phyloP scores from a whole-genome alignment of 2,888 invertebrate genomes.

The Bellardia bayeri region DNA sequence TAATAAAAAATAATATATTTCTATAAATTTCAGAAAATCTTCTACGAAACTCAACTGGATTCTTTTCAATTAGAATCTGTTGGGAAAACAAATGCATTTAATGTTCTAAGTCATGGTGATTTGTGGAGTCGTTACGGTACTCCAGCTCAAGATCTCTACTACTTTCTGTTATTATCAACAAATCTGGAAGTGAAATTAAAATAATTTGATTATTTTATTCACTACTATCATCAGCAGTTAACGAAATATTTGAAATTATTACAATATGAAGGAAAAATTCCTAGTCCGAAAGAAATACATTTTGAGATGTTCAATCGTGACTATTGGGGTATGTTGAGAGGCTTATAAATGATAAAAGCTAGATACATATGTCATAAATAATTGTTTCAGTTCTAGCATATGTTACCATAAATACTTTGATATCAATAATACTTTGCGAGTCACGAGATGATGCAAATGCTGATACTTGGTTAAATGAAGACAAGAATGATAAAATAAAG shows the following conservation, averaged over 20 bases:
- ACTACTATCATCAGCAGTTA: slow-evolving; percentile 78
- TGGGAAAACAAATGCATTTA: slow-evolving; percentile 71
- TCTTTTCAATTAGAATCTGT: slow-evolving; percentile 60
- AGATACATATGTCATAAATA: not conserved
- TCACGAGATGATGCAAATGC: slow-evolving; percentile 76
- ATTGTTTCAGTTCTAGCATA: slow-evolving; percentile 73
- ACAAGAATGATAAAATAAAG: no score
- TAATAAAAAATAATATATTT: not conserved
- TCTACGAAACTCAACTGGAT: slow-evolving; percentile 63
- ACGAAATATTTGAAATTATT: slow-evolving; percentile 76
- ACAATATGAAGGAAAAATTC: slow-evolving; percentile 76
- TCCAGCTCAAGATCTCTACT: slow-evolving; percentile 81
- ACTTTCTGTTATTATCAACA: slow-evolving; percentile 79
- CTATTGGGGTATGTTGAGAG: slow-evolving; percentile 77
- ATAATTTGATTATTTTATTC: slow-evolving; percentile 79
- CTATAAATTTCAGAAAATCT: slow-evolving; percentile 70
- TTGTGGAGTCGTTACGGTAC: slow-evolving; percentile 81
- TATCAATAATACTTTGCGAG: slow-evolving; percentile 78
- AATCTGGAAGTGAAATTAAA: slow-evolving; percentile 77
- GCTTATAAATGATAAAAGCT: not conserved
- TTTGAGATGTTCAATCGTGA: slow-evolving; percentile 76
- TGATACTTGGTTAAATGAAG: slow-evolving; percentile 74
- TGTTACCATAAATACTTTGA: slow-evolving; percentile 70
- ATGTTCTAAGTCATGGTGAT: slow-evolving; percentile 81
- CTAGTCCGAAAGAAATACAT: slow-evolving; percentile 78